Base-by-base conservation (phyloP, 2,888 invertebrate species). In the Idaea dimidiata region DNA sequence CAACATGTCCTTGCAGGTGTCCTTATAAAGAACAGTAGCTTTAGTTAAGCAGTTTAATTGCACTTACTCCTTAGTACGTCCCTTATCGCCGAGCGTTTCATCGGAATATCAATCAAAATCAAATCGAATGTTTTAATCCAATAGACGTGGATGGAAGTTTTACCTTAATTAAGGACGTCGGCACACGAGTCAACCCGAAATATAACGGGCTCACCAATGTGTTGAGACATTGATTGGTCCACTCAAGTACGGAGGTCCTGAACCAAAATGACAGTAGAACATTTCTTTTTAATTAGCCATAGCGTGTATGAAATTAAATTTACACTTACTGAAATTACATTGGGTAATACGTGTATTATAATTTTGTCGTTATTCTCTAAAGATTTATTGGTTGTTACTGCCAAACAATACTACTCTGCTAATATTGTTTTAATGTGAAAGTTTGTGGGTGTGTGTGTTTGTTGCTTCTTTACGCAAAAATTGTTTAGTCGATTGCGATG, bases 61-160 rank as follows among this genome's bases (percentile, higher is more conserved):
- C 43, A 43, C 14, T 43, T 43, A 3, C 7, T 18, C 56, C 56
- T 56, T 17, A 56, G 56, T 56, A 56, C 62, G 43, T 59, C 62
- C 65, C 65, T 62, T 31, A 57, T 62, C 78, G 80, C 78, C 79
- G 79, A 73, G 66, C 73, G 77, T 83, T 81, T 82, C 82, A 79
- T 83, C 79, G 77, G 78, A 80, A 77, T 81, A 88, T 89, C 87
- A 87, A 88, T 90, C 88, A 89, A 87, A 82, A 86, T 88, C 85
- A 83, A 80, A 86, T 83, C 80, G 72, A 76, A 82, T 82, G 75
- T 84, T 84, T 81, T 86, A 87, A 87, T 85, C 83, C 83, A 74
- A 66, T 69, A 72, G 80, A 80, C 79, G 72, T 65, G 70, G 77
- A 72, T 73, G 76, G 79, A 81, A 79, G 77, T 77, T 80, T 78